Base-by-base conservation (phyloP, 1,140 invertebrate genomes). In the Apis florea region DNA sequence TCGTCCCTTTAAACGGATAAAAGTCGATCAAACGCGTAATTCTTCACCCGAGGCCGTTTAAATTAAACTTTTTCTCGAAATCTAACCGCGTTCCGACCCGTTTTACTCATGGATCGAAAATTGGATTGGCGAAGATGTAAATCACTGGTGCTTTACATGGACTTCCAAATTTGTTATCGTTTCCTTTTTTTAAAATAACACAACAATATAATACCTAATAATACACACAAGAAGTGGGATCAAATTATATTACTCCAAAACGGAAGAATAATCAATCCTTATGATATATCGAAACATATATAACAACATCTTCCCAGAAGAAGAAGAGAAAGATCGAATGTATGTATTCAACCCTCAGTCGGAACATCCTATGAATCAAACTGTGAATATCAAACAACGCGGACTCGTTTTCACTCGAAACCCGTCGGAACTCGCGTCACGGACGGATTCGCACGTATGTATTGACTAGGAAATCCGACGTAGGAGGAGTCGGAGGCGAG, bases 381-480 rank as follows among this genome's bases (percentile, higher is more conserved):
- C 31, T 0, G 31, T 40, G 2, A 17, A 63, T 49, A 4, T 49
- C 64, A 40, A n/a, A 51, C 40, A 21, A 19, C 2, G 26, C 9
- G 24, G 67, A n/a, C 59, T 53, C n/a, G 53, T n/a, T 66, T 51
- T 17, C 51, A 40, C 6, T 24, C 6, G 49, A 71, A 40, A 81
- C 53, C 40, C 26, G 79, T 74, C 79, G 59, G 26, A 70, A 76
- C 56, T 86, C 70, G 10, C 64, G 80, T 82, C 80, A 63, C 73
- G 80, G 17, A 63, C 80, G 54, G 54, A 67, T 59, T 59, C 79
- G 69, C 31, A 47, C 31, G 47, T 80, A 80, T 61, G 79, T 59
- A 68, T 58, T 15, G 78, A 74, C 72, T 77, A 59, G 81, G 70
- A 69, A 59, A 47, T 67, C 58, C 77, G 72, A 31, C 26, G 63